These are phyloP conservation scores for Antitype chi DNA, from an alignment of 2,888 invertebrate genomes.

Conservation along the genomic window DNA sequence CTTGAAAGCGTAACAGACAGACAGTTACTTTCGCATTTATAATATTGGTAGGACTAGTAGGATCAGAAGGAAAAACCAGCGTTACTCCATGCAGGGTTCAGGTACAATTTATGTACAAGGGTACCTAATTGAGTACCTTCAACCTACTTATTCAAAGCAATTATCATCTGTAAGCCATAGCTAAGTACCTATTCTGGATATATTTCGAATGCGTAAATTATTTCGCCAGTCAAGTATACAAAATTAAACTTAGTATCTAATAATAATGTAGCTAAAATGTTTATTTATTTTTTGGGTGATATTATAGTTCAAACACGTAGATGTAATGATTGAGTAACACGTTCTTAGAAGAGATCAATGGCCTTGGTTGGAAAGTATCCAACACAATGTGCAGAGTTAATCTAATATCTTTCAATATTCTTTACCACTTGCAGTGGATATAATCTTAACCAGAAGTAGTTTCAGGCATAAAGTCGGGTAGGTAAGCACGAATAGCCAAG, in stretches of 20 bases:
- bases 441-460: not conserved
- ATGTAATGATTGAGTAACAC: constrained; percentile 2
- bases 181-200: not conserved
- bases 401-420: not conserved
- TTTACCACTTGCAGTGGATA: not conserved
- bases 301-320: not conserved
- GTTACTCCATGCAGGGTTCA: too few species aligned
- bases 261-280: not conserved
- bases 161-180: not conserved
- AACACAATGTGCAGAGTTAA: constrained; percentile 11
- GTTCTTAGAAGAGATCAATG: constrained; percentile 26
- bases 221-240: not conserved
- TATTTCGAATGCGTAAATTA: not conserved
- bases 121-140: not conserved
- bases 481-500: not conserved
- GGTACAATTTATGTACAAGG: too few species aligned
- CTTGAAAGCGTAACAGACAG: too few species aligned
- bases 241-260: not conserved
- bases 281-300: constrained; percentile 1
- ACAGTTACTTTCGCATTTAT: too few species aligned
- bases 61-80: too few species aligned
- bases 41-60: too few species aligned
- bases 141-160: not conserved
- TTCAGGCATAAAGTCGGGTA: not conserved
- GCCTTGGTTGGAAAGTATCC: constrained; percentile 39